Evolutionary conservation across 2,113 vertebrate genomes (phyloP), one percentile per base, ranked within the genome.

Genomic region (Melanocharis versteri): DNA sequence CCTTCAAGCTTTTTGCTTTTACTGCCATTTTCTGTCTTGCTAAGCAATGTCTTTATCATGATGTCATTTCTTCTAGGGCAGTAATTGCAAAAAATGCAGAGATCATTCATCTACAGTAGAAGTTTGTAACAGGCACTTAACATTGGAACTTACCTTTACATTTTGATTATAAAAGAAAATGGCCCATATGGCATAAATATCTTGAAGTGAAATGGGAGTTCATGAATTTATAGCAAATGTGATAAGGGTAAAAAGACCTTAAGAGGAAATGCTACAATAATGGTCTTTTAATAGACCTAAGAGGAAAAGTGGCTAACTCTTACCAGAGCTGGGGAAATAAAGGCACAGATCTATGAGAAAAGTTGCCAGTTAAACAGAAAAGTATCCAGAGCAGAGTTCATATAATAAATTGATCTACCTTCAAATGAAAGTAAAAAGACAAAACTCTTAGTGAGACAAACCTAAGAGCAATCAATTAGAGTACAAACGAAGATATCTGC

Each of bases 1-100:
- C 75, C 92, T 96, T 96, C 94, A 96, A 94, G 88, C 83, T 81
- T 96, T 91, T 94, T 94, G 90, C 90, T 80, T 86, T 96, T 93
- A 94, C 68, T 88, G 92, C 72, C 54, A 81, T 81, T 92, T 93
- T 94, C 80, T 77, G 17, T 93, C 91, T 69, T 94, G 61, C 79
- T 96, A 96, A 90, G 93, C 83, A 86, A 77, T 81, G 83, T 88
- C 92, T 91, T 85, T 86, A 86, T 81, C 75, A 73, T 91, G 75
- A 95, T 91, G 94, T 86, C 82, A 94, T 83, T 93, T 88, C 39
- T 83, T 88, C 60, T 64, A 86, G 60, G 66, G 44, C 37, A 86
- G 79, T 94, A 83, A 88, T 56, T 73, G 71, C 62, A 91, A 87
- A 91, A 87, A 91, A 64, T 26, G 57, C 82, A 92, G 80, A 81